Conservation (phyloP, 2,797 vertebrate genomes). For the Takifugu rubripes region DNA sequence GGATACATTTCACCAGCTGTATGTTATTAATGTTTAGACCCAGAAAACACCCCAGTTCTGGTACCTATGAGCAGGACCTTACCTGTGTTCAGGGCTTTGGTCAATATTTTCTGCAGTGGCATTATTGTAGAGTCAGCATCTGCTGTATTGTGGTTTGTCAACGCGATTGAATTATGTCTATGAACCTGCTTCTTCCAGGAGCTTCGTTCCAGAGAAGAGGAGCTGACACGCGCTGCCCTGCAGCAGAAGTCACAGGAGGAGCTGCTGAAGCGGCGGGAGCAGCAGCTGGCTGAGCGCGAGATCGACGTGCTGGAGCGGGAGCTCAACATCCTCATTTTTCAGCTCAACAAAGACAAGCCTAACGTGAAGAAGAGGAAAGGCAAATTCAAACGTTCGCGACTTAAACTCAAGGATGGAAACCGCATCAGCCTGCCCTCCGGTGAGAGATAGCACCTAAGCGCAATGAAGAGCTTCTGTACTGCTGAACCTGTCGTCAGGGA, state of each 20-base stretch:
- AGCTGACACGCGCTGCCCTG: conserved; percentile 86
- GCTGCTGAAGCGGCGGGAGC: conserved; percentile 86
- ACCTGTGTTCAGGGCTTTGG: too few relatives aligned
- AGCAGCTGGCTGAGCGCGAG: conserved; percentile 89
- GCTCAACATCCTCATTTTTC: conserved; percentile 94
- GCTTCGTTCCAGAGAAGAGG: conserved; percentile 91
- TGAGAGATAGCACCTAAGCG: conserved; percentile 33
- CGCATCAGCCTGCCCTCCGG: conserved; percentile 97
- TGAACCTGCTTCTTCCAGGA: conserved; percentile 73
- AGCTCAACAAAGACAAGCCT: conserved; percentile 93
- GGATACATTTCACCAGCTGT: too few relatives aligned
- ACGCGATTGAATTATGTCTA: not conserved
- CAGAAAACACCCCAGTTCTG: too few relatives aligned
- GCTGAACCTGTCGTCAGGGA: too few relatives aligned
- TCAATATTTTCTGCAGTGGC: too few relatives aligned
- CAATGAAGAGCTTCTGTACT: not conserved
- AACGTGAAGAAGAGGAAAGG: conserved; percentile 94
- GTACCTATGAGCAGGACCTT: too few relatives aligned
- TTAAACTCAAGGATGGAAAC: conserved; percentile 92
- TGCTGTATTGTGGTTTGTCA: not conserved
- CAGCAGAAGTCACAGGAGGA: conserved; percentile 96
- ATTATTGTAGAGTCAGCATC: not conserved
- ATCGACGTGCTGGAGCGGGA: conserved; percentile 92
- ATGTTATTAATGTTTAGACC: too few relatives aligned
- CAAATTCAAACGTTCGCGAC: conserved; percentile 88